Conservation (phyloP, 2,113 vertebrate species). For the Ameiurus melas region DNA sequence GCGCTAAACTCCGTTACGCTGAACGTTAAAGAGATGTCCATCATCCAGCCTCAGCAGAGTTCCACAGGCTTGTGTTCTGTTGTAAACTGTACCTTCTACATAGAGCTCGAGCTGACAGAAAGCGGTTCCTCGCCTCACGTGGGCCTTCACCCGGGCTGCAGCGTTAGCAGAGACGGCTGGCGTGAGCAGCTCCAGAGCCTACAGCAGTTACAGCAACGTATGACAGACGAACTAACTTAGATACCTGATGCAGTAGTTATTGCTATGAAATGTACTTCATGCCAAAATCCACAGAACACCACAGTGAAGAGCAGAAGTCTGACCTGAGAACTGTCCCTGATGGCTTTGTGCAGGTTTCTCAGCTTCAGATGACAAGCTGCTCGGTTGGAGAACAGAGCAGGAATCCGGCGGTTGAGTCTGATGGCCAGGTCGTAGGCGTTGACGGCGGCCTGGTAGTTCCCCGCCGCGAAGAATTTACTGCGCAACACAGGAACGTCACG, state of each 20-base stretch:
- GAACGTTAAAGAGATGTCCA: not conserved
- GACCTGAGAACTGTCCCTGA: constrained; percentile 91
- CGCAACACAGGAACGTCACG: constrained; percentile 18
- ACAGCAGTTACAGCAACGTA: constrained; percentile 4
- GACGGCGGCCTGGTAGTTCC: constrained; percentile 85
- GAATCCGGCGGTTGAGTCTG: constrained; percentile 78
- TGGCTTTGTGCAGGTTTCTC: constrained; percentile 88
- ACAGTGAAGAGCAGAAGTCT: constrained; percentile 9
- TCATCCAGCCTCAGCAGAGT: not conserved
- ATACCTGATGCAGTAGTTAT: not conserved
- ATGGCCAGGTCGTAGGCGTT: constrained; percentile 87
- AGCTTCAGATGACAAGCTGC: constrained; percentile 93
- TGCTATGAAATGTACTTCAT: not conserved
- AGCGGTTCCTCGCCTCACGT: constrained; percentile 84
- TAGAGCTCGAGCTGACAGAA: constrained; percentile 93
- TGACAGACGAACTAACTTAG: too few relatives aligned
- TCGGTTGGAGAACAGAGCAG: constrained; percentile 85
- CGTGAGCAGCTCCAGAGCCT: constrained; percentile 88
- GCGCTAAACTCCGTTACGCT: not conserved
- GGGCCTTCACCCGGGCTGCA: constrained; percentile 80
- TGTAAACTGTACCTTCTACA: constrained; percentile 76
- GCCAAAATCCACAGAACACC: not conserved
- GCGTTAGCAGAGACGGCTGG: constrained; percentile 85
- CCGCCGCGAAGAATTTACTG: constrained; percentile 85
- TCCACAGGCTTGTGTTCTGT: not conserved